These are phyloP conservation scores for Oreochromis aureus DNA, from an alignment of 2,113 vertebrate species.

Conservation along the genomic window DNA sequence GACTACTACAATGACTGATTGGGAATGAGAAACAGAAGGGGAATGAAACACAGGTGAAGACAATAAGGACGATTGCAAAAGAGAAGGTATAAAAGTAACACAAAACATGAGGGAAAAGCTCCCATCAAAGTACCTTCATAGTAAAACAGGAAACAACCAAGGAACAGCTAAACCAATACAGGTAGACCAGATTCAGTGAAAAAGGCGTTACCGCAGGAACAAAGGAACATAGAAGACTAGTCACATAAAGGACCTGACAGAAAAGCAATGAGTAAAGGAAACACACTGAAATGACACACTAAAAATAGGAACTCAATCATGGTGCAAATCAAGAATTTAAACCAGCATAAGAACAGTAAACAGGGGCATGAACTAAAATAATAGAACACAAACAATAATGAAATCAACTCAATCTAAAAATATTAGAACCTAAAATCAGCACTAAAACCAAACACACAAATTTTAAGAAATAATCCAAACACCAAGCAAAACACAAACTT, in stretches of 20 bases:
- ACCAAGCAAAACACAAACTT: neutral
- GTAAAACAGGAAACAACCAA: neutral
- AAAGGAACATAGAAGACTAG: neutral
- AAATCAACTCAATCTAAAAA: neutral
- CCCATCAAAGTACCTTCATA: neutral
- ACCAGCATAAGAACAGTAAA: neutral
- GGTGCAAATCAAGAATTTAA: neutral
- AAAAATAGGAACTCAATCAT: no score
- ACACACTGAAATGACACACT: no score
- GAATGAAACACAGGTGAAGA: neutral
- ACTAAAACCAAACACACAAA: neutral
- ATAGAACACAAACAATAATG: neutral
- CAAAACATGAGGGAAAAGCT: neutral
- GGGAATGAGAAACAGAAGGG: neutral
- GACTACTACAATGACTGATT: neutral
- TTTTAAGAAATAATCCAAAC: neutral
- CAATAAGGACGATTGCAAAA: neutral
- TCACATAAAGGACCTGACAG: neutral
- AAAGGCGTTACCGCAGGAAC: neutral
- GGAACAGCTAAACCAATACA: neutral
- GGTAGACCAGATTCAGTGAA: rapidly evolving
- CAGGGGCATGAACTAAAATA: neutral
- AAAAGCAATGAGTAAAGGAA: no score
- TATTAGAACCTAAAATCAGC: neutral
- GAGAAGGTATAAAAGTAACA: neutral